These are phyloP conservation scores for Zonotrichia leucophrys DNA, from an alignment of 2,113 vertebrate species.

Conservation along the genomic window DNA sequence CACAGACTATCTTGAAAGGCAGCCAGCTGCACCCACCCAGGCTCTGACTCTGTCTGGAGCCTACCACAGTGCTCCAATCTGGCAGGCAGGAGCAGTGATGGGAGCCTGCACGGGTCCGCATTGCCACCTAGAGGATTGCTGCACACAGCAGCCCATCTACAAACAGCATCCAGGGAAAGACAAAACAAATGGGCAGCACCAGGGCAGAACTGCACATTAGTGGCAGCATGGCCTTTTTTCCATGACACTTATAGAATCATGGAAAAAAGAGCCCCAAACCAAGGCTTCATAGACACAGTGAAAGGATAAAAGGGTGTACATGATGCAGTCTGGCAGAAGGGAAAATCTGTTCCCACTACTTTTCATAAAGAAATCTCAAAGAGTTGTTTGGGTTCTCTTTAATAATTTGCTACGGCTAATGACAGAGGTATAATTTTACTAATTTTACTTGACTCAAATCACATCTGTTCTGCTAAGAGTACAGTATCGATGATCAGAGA, in stretches of 20 bases:
- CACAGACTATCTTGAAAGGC: neutral
- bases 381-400: neutral
- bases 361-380: neutral
- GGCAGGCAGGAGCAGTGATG: neutral
- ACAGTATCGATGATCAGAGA: neutral
- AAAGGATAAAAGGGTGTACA: neutral
- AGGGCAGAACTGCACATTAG: neutral
- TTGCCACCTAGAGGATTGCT: constrained; percentile 56
- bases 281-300: neutral
- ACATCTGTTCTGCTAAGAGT: neutral
- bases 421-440: neutral
- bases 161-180: neutral
- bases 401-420: neutral
- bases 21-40: constrained; percentile 25
- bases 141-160: neutral
- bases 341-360: neutral
- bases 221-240: neutral
- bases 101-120: neutral
- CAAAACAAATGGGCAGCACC: neutral
- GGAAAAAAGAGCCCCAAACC: neutral
- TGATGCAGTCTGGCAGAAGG: neutral
- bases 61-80: neutral
- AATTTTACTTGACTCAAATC: neutral
- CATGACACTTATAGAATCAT: neutral
- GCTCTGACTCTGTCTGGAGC: neutral